Base-by-base conservation (phyloP, 1,140 invertebrate species). In the Papilio polytes region DNA sequence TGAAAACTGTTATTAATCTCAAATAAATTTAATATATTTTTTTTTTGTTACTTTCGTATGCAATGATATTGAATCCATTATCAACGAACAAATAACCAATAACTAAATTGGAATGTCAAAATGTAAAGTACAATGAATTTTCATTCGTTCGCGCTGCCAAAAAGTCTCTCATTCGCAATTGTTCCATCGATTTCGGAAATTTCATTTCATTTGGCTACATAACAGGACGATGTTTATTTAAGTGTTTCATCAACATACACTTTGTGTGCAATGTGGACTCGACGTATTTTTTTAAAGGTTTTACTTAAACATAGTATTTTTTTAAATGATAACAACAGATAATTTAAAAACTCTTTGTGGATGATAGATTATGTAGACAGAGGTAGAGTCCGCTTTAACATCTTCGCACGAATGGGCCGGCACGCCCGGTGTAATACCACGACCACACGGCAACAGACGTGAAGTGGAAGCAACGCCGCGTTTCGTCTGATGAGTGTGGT, bases 21-120 rank as follows among this genome's bases (percentile, higher is more conserved):
- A 63, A 63, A 20, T 6, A 18, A 56, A 56, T 20, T 6, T n/a
- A 9, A 20, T 56, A 53, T 18, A 53, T 18, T 20, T 12, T 0
- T 22, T 63, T 26, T 31, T 20, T 59, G 56, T 20, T 63, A 26
- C 13, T 13, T 13, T 63, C 6, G 22, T 9, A 48, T 22, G 2
- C 7, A 2, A 7, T 31, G 59, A 26, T 63, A 63, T 63, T 26
- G 9, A 12, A 13, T 63, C 10, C 59, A 26, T 31, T 12, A 63
- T 26, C 22, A 26, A 63, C 9, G 2, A 59, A 59, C 59, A 63
- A 63, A 63, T 63, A 63, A 63, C 7, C 59, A 63, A 63, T 63
- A 63, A 63, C 22, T 26, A 63, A 63, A 63, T 26, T 63, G 59
- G 22, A 63, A 26, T 63, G 59, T 63, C 22, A 63, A 63, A 63